Evolutionary conservation across 2,113 vertebrate genomes (phyloP), one percentile per base, ranked within the genome.

Genomic region (Micronycteris hirsuta): DNA sequence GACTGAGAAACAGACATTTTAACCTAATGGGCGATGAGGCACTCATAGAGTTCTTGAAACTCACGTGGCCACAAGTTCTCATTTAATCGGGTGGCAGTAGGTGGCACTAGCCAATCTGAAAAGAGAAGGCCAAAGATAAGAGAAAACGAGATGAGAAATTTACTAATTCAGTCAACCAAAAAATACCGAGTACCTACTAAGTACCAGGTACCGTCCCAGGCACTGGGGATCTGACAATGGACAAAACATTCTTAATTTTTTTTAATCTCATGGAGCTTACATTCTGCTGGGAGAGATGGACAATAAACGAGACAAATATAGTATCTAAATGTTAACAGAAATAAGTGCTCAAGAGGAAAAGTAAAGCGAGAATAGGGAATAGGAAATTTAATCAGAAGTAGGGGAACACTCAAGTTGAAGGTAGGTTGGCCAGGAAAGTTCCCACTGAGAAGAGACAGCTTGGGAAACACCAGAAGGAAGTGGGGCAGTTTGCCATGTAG

Each of bases 351-450:
- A 49, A 52, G 67, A 68, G 87, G 63, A 91, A 90, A 47, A 70
- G 12, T 17, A 28, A 67, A 68, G 49, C 14, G 2, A 36, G 19
- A 49, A 24, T 0, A 0, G 31, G 12, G n/a, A 15, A n/a, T 2
- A 26, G 26, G 41, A 22, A 49, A 49, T 17, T n/a, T 17, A 47
- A 41, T 38, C n/a, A 26, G 77, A 33, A 71, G 36, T 2, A 4
- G 31, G 9, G 17, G 7, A 65, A 26, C 26, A 14, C 0, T 43
- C 12, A 28, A 7, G 26, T 6, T 49, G 77, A 38, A 83, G 36
- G 33, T 4, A 56, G 24, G 28, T 38, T 22, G 17, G 14, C 84
- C 56, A 28, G 26, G 36, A 61, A 80, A 81, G 63, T 41, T 14
- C 54, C 17, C 80, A n/a, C 43, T 70, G 52, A 83, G 38, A 24